Evolutionary conservation across 2,113 vertebrate species (phyloP).

Genomic region (Scomber japonicus): DNA sequence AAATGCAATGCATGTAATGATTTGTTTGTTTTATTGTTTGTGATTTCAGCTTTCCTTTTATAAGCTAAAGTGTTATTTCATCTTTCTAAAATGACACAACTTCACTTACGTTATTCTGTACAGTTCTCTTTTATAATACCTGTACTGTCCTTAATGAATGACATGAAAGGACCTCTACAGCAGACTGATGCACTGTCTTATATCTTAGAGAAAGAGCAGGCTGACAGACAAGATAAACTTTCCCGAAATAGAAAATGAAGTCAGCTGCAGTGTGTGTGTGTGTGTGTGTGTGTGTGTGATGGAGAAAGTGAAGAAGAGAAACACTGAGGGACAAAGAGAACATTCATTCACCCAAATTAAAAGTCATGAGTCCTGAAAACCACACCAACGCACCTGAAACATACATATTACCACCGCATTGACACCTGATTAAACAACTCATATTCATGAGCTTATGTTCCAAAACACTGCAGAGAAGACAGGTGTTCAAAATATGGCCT

Average conservation of each 20-base stretch:
- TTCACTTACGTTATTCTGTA: background rate
- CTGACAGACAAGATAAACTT: slow-evolving; percentile 32
- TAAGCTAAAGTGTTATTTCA: background rate
- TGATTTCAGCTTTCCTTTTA: too few species aligned
- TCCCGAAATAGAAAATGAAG: slow-evolving; percentile 58
- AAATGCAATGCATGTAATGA: too few species aligned
- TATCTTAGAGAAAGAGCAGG: slow-evolving; percentile 20
- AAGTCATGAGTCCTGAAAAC: background rate
- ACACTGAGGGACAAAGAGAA: background rate
- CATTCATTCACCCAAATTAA: slow-evolving; percentile 14
- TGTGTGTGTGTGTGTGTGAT: background rate
- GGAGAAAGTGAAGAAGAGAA: background rate
- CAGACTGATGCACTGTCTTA: slow-evolving; percentile 25
- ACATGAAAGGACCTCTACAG: slow-evolving; percentile 11
- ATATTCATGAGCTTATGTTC: slow-evolving; percentile 37
- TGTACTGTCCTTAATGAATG: too few species aligned
- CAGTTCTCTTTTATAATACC: too few species aligned
- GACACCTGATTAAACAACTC: slow-evolving; percentile 23
- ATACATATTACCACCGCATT: slow-evolving; percentile 7
- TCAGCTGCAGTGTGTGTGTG: slow-evolving; percentile 15
- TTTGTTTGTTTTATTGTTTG: too few species aligned
- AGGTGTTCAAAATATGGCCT: slow-evolving; percentile 49
- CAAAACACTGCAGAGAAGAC: slow-evolving; percentile 15
- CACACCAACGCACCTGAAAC: background rate
- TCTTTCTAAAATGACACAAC: background rate